Conservation (phyloP, 2,113 vertebrate genomes). For the Onychorhynchus coronatus region DNA sequence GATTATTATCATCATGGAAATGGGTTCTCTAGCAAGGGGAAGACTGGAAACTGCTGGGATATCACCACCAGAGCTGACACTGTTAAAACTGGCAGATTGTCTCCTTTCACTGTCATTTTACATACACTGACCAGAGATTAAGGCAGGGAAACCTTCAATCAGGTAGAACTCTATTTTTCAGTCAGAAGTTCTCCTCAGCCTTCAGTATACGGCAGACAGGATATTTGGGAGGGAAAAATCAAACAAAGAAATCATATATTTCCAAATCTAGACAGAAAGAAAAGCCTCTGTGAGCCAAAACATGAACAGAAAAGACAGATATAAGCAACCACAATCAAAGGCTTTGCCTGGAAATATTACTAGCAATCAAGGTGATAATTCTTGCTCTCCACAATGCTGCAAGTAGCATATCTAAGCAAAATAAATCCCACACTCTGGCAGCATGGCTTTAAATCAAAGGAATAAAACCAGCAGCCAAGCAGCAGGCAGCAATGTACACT, state of each 20-base stretch:
- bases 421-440: background rate
- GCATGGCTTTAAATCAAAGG: background rate
- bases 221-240: background rate
- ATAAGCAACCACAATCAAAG: background rate
- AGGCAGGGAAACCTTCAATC: background rate
- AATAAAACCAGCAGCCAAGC: background rate
- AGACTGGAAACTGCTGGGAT: background rate
- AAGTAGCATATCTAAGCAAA: background rate
- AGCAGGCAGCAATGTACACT: background rate
- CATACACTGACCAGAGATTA: background rate
- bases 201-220: background rate
- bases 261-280: background rate
- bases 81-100: background rate
- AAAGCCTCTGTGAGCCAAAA: background rate
- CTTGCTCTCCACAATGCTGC: background rate
- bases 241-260: background rate
- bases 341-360: background rate
- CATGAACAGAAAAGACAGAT: background rate
- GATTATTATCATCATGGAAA: slow-evolving; percentile 28
- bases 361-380: background rate
- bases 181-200: background rate
- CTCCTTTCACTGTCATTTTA: background rate
- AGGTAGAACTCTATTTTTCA: background rate
- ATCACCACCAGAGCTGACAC: background rate
- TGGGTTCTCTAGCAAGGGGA: background rate